A percentile compares a stretch with the other conserved stretches of the same genome.
Evolutionary conservation across 2,888 invertebrate species (phyloP).

Genomic region (Andrena bucephala): DNA sequence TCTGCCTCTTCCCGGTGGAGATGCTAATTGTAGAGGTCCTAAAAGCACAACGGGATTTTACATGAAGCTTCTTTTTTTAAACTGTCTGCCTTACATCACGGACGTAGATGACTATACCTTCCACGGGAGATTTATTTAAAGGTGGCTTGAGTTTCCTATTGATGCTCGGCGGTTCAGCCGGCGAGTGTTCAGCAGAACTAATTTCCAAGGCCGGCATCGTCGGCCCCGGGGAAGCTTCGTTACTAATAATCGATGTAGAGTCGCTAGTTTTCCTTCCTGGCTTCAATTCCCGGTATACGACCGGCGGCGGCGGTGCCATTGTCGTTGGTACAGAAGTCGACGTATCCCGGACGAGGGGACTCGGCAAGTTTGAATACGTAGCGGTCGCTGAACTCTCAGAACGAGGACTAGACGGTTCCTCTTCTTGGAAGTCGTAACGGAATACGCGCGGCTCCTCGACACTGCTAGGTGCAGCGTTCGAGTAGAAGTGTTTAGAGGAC

Average conservation of each 20-base stretch:
- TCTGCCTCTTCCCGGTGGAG: constrained; percentile 84
- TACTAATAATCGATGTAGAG: constrained; percentile 81
- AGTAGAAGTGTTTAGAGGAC: constrained; percentile 86
- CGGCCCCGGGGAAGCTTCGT: constrained; percentile 84
- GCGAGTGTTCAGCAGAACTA: constrained; percentile 81
- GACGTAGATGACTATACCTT: constrained; percentile 71
- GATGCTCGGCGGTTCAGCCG: constrained; percentile 90
- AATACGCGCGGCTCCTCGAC: constrained; percentile 86
- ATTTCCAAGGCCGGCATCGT: constrained; percentile 71
- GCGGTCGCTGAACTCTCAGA: constrained; percentile 86
- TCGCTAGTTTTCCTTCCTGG: constrained; percentile 86
- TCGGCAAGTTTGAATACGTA: constrained; percentile 87
- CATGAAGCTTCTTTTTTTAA: background rate
- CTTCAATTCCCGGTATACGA: constrained; percentile 88
- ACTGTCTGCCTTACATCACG: background rate
- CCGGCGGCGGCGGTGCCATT: constrained; percentile 86
- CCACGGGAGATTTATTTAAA: constrained; percentile 78
- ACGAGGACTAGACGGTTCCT: constrained; percentile 85
- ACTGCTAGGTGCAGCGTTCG: constrained; percentile 87
- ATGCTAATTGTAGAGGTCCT: constrained; percentile 82
- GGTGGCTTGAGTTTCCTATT: constrained; percentile 93
- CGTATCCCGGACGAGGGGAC: constrained; percentile 82
- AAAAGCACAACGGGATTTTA: constrained; percentile 23
- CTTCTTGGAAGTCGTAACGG: constrained; percentile 86
- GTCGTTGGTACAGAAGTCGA: constrained; percentile 84